phyloP scores from a whole-genome alignment of 2,113 vertebrate species.

The Toxostoma redivivum region DNA sequence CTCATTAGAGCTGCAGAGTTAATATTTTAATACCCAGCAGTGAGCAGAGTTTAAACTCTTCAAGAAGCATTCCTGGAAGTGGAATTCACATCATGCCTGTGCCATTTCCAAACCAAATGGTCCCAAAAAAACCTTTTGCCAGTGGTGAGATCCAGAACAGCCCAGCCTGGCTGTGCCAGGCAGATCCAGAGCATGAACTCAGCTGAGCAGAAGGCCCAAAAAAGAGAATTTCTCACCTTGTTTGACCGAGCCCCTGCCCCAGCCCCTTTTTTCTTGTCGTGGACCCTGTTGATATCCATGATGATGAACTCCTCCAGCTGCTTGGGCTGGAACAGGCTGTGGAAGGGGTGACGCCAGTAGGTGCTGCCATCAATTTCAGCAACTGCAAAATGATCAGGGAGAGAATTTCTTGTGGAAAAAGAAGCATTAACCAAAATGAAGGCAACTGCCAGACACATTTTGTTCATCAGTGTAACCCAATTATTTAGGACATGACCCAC shows the following conservation, averaged over 20 bases:
- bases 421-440: neutral
- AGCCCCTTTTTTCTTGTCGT: slow-evolving; percentile 78
- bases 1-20: neutral
- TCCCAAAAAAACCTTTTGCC: neutral
- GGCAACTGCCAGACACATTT: accelerated
- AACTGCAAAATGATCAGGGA: slow-evolving; percentile 67
- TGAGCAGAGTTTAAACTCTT: neutral
- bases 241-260: slow-evolving; percentile 88
- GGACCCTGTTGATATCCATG: slow-evolving; percentile 84
- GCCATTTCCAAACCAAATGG: neutral
- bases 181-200: neutral
- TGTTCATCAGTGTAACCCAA: neutral
- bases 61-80: neutral
- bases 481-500: neutral
- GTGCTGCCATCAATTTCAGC: slow-evolving; percentile 91
- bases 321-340: slow-evolving; percentile 85
- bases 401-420: neutral
- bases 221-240: slow-evolving; percentile 74
- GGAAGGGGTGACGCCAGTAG: slow-evolving; percentile 93
- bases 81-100: neutral
- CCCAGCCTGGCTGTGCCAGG: neutral
- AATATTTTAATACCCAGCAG: neutral
- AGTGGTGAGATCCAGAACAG: neutral
- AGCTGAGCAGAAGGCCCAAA: neutral
- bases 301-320: slow-evolving; percentile 95